A percentile compares a stretch with the other conserved stretches of the same genome.
Evolutionary conservation across 2,888 invertebrate genomes (phyloP).

Genomic region (Periphyllus acericola): DNA sequence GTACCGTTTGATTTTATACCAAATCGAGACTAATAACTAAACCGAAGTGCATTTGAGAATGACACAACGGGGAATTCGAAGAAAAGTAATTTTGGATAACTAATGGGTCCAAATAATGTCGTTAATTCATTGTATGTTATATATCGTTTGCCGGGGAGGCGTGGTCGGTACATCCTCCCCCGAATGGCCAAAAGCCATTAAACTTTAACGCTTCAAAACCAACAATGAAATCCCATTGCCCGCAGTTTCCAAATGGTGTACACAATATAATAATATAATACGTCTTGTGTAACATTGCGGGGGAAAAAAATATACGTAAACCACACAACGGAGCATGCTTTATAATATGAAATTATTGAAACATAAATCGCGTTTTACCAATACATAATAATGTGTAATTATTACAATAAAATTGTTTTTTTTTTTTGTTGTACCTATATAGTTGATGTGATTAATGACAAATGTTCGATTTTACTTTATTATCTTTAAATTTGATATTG

Average conservation of each 20-base stretch:
- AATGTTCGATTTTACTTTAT: too few species aligned
- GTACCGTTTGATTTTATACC: conserved; percentile 10
- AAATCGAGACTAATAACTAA: conserved; percentile 46
- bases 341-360: not conserved
- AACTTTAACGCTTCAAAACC: conserved; percentile 61
- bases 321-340: not conserved
- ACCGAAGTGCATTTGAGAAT: conserved; percentile 52
- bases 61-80: conserved; percentile 61
- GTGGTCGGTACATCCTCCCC: conserved; percentile 56
- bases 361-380: not conserved
- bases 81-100: conserved; percentile 60
- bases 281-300: not conserved
- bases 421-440: too few species aligned
- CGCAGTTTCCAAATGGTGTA: conserved; percentile 26
- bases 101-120: conserved; percentile 60
- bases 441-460: too few species aligned
- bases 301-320: not conserved
- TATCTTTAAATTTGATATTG: too few species aligned
- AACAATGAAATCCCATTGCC: conserved; percentile 47
- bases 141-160: conserved; percentile 47
- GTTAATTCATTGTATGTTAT: conserved; percentile 55
- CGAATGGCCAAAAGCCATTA: conserved; percentile 62
- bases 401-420: too few species aligned
- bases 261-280: not conserved
- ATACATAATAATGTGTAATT: too few species aligned